A percentile compares a stretch with the other conserved stretches of the same genome.
Evolutionary conservation across 2,888 invertebrate species (phyloP).

Genomic region (Chloroclystis v-ata): DNA sequence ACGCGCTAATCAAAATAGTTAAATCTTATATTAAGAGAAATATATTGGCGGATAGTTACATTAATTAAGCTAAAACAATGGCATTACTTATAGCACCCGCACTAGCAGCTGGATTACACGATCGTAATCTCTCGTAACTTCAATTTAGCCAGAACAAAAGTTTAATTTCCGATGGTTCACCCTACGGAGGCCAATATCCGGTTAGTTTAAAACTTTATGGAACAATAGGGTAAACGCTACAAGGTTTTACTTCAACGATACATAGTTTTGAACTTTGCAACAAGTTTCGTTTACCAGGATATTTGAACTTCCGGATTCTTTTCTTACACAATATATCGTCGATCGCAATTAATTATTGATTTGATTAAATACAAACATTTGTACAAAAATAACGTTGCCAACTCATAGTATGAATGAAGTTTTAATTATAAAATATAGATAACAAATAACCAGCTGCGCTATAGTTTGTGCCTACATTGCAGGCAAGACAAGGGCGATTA

Average conservation of each 20-base stretch:
- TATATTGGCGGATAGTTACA: constrained; percentile 40
- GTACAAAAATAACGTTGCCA: too few relatives aligned
- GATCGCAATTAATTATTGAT: too few relatives aligned
- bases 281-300: too few relatives aligned
- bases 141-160: constrained; percentile 25
- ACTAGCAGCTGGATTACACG: constrained; percentile 38
- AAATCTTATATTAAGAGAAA: constrained; percentile 28
- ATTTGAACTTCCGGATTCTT: too few relatives aligned
- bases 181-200: constrained; percentile 31
- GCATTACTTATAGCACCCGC: constrained; percentile 46
- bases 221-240: constrained; percentile 29
- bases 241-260: constrained; percentile 21
- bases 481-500: constrained; percentile 50
- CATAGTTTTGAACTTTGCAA: too few relatives aligned
- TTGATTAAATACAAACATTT: too few relatives aligned
- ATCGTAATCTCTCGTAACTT: constrained; percentile 37
- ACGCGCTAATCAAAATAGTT: constrained; percentile 14
- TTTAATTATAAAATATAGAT: too few relatives aligned
- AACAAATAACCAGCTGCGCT: too few relatives aligned
- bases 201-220: constrained; percentile 38
- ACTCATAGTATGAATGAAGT: too few relatives aligned
- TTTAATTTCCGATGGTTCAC: constrained; percentile 25
- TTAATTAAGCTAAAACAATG: constrained; percentile 43
- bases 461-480: too few relatives aligned
- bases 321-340: too few relatives aligned